phyloP scores from a whole-genome alignment of 2,113 vertebrate genomes.

The Eretmochelys imbricata region DNA sequence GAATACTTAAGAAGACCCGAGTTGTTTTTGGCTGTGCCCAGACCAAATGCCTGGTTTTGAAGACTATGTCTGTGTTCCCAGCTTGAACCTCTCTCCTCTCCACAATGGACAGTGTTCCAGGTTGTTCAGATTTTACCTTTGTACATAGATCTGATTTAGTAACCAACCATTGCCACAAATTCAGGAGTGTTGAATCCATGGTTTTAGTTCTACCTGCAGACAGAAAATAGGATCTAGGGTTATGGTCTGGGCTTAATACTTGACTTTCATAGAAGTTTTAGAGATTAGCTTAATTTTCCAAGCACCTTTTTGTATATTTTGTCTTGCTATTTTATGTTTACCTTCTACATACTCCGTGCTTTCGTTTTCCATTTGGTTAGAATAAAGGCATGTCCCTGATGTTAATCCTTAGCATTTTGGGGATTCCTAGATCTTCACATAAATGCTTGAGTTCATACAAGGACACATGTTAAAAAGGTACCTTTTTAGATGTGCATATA shows the following conservation, averaged over 20 bases:
- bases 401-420: not conserved
- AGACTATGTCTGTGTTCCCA: not conserved
- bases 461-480: not conserved
- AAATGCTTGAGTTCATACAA: not conserved
- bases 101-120: not conserved
- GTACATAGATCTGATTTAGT: not conserved
- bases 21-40: not conserved
- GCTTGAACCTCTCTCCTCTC: not conserved
- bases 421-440: not conserved
- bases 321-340: not conserved
- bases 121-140: not conserved
- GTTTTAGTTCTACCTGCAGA: not conserved
- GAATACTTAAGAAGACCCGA: not conserved
- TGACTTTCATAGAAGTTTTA: not conserved
- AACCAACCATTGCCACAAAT: not conserved
- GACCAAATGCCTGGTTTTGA: not conserved
- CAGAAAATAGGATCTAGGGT: not conserved
- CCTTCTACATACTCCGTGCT: not conserved
- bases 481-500: not conserved
- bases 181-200: not conserved
- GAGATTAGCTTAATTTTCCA: not conserved
- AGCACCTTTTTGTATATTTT: not conserved
- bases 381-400: not conserved
- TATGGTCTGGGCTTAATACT: not conserved
- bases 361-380: not conserved